These are phyloP conservation scores for Xestia ashworthii DNA, from an alignment of 2,888 invertebrate species.

Conservation along the genomic window DNA sequence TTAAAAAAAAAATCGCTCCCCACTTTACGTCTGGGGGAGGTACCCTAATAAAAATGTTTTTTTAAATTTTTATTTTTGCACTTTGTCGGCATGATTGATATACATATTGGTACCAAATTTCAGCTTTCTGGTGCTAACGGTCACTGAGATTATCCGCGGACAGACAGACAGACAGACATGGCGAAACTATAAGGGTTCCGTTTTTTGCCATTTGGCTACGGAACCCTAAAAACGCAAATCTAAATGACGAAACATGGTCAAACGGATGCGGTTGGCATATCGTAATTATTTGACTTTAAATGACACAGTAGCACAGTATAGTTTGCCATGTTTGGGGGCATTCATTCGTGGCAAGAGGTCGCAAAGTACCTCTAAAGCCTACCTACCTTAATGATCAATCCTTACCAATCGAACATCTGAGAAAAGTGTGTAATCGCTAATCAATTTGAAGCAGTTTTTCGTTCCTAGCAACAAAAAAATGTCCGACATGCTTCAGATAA, in stretches of 20 bases:
- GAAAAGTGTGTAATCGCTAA: not conserved
- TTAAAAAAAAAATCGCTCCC: too few species aligned
- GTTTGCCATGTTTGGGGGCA: conserved; percentile 5
- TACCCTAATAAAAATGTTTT: too few species aligned
- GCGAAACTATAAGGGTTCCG: too few species aligned
- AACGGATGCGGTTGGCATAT: conserved; percentile 62
- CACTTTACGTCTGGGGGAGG: too few species aligned
- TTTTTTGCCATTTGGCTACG: too few species aligned
- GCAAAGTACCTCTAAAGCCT: not conserved
- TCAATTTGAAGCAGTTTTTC: not conserved
- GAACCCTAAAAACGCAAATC: conserved; percentile 68
- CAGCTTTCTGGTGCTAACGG: too few species aligned
- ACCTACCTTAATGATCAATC: not conserved
- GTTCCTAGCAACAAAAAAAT: not conserved
- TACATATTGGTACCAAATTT: too few species aligned
- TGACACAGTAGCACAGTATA: conserved; percentile 4
- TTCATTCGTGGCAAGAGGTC: not conserved
- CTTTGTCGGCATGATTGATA: too few species aligned
- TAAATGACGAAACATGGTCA: conserved; percentile 62
- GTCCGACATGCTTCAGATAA: too few species aligned
- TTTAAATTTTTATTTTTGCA: too few species aligned
- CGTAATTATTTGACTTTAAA: conserved; percentile 44
- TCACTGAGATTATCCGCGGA: too few species aligned
- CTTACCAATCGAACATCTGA: not conserved
- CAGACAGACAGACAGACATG: too few species aligned